Evolutionary conservation across 2,797 vertebrate species (phyloP).

Genomic region (Argya squamiceps): DNA sequence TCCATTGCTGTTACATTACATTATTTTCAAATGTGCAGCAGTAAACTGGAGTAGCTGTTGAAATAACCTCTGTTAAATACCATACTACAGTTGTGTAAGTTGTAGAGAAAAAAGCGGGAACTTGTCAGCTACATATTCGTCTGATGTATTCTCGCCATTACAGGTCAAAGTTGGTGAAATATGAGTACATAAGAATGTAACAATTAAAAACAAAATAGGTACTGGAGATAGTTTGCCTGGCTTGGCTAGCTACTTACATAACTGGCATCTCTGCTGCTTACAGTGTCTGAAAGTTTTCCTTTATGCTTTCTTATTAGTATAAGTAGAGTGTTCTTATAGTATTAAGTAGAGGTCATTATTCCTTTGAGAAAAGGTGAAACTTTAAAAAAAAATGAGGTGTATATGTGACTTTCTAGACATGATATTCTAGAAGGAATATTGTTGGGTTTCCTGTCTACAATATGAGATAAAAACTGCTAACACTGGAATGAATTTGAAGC

Average conservation of each 20-base stretch:
- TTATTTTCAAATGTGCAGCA: neutral
- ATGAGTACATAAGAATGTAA: neutral
- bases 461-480: neutral
- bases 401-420: neutral
- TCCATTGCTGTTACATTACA: neutral
- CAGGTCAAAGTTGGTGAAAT: neutral
- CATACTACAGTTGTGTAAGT: neutral
- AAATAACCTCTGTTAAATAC: neutral
- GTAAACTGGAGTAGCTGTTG: neutral
- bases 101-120: neutral
- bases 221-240: neutral
- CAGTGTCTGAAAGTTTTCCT: neutral
- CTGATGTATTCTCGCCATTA: neutral
- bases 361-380: neutral
- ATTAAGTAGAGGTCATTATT: neutral
- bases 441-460: accelerated
- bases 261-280: neutral
- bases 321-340: too few relatives aligned
- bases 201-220: neutral
- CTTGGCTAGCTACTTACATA: neutral
- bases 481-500: neutral
- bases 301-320: neutral
- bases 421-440: neutral
- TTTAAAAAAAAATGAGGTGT: neutral
- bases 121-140: neutral